These are phyloP conservation scores for Murina feae DNA, from an alignment of 2,113 vertebrate genomes.

Conservation along the genomic window DNA sequence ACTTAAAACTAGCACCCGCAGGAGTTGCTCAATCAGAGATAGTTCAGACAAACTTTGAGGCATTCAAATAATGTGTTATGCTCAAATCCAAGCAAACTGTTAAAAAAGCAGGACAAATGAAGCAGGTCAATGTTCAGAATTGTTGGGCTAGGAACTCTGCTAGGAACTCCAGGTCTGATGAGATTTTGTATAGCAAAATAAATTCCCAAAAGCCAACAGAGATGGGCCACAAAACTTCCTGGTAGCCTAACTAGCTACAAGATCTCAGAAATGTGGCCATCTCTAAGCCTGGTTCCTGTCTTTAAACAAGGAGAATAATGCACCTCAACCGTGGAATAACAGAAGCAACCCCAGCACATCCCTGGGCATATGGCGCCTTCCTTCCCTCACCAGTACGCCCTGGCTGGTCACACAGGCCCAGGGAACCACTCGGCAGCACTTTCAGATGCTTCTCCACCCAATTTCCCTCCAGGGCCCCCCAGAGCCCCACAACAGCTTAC, in stretches of 20 bases:
- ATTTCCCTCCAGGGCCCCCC: neutral
- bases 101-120: neutral
- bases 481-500: neutral
- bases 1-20: neutral
- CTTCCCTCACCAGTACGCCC: neutral
- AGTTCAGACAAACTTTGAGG: neutral
- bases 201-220: neutral
- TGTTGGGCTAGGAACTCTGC: neutral
- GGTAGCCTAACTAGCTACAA: neutral
- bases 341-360: accelerated
- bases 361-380: neutral
- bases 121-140: neutral
- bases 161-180: neutral
- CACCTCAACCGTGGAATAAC: neutral
- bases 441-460: neutral
- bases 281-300: neutral
- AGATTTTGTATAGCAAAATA: neutral
- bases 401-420: neutral
- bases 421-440: neutral
- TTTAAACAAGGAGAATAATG: neutral
- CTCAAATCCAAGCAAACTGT: neutral
- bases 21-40: neutral
- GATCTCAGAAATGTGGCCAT: neutral
- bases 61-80: neutral
- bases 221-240: neutral